Conservation (phyloP, 2,113 vertebrate genomes). For the Strigops habroptila region DNA sequence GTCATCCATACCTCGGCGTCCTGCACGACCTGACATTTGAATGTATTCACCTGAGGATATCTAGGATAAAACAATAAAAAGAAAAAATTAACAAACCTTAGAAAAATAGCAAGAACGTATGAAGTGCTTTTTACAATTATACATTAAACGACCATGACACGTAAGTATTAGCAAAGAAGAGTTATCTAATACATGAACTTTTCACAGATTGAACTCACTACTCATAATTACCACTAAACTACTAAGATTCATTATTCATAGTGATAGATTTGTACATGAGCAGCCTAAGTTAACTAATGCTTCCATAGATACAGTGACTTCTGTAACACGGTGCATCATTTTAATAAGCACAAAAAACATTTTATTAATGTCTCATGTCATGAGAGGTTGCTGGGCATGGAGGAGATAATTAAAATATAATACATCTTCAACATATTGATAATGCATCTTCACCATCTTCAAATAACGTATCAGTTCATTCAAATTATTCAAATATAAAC, state of each 20-base stretch:
- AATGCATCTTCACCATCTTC: not conserved
- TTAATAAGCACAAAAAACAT: not conserved
- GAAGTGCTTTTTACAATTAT: not conserved
- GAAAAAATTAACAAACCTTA: not conserved
- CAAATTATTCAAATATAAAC: not conserved
- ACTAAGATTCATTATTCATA: not conserved
- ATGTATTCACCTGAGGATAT: slow-evolving; percentile 98
- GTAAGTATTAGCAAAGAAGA: not conserved
- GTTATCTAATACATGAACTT: not conserved
- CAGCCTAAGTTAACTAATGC: not conserved
- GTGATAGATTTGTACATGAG: not conserved
- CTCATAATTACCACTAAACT: not conserved
- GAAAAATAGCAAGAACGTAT: not conserved
- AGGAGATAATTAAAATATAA: not conserved
- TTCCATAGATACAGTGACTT: not conserved
- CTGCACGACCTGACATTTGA: slow-evolving; percentile 98
- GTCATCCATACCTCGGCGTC: slow-evolving; percentile 97
- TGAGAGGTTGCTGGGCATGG: not conserved
- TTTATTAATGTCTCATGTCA: not conserved
- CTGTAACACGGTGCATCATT: fast-evolving
- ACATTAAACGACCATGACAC: not conserved
- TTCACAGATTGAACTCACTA: not conserved
- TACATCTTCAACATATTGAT: not conserved
- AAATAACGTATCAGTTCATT: not conserved
- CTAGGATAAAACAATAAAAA: slow-evolving; percentile 62